A percentile compares a stretch with the other conserved stretches of the same genome.
Conservation (phyloP, 2,888 invertebrate species). For the Lordiphosa andalusiaca region DNA sequence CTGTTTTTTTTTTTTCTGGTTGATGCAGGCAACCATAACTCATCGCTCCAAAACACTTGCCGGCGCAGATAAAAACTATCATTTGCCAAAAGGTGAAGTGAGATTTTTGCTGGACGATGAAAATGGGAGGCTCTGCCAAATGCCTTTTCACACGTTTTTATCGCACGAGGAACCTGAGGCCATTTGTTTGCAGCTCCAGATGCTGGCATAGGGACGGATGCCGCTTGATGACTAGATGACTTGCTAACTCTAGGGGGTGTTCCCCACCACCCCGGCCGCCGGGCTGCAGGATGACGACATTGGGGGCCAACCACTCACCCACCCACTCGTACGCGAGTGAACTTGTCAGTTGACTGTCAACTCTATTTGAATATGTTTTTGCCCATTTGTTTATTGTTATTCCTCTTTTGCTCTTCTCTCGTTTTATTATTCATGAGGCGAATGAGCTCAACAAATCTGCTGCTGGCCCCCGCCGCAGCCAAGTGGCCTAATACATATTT, state of each 20-base stretch:
- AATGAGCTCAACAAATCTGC: constrained; percentile 71
- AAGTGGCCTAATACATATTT: constrained; percentile 73
- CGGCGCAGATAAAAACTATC: constrained; percentile 69
- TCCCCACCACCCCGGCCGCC: background rate
- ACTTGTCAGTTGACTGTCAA: constrained; percentile 55
- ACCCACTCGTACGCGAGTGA: constrained; percentile 20
- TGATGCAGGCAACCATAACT: constrained; percentile 72
- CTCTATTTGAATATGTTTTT: constrained; percentile 65
- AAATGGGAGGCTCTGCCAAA: constrained; percentile 53
- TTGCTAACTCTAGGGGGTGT: constrained; percentile 25
- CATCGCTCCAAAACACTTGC: constrained; percentile 65
- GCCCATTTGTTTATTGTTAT: constrained; percentile 71
- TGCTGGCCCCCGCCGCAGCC: constrained; percentile 42
- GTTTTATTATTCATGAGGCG: constrained; percentile 66
- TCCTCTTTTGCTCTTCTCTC: background rate
- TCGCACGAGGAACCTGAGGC: constrained; percentile 45
- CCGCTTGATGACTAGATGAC: constrained; percentile 54
- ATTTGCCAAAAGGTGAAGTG: constrained; percentile 70
- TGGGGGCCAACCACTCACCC: constrained; percentile 38
- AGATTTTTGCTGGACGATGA: constrained; percentile 35
- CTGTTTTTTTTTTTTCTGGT: constrained; percentile 39
- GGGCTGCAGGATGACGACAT: constrained; percentile 56
- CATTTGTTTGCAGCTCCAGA: constrained; percentile 61
- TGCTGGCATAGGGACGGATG: constrained; percentile 28
- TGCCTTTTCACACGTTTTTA: constrained; percentile 72